These are phyloP conservation scores for Bilobella aurantiaca DNA, from an alignment of 1,140 invertebrate genomes.

Conservation along the genomic window DNA sequence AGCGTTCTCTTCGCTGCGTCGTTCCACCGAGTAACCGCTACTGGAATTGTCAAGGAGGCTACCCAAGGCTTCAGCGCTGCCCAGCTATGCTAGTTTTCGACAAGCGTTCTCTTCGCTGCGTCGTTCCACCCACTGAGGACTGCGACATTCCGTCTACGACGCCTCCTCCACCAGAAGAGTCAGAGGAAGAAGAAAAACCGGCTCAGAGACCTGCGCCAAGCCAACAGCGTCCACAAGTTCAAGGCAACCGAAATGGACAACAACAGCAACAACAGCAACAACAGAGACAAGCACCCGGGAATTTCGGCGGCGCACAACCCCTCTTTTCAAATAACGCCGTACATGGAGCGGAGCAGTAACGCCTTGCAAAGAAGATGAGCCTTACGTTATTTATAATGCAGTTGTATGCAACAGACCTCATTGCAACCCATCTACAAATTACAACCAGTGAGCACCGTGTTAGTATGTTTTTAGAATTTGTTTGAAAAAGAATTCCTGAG, in stretches of 20 bases:
- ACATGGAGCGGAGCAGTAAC: not conserved
- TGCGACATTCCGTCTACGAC: slow-evolving; percentile 71
- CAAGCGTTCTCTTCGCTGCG: slow-evolving; percentile 66
- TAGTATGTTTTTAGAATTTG: no score
- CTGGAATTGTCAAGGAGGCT: slow-evolving; percentile 87
- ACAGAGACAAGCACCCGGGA: not conserved
- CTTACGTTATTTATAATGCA: no score
- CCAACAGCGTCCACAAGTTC: slow-evolving; percentile 15
- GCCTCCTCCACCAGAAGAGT: slow-evolving; percentile 49
- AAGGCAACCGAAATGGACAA: slow-evolving; percentile 18
- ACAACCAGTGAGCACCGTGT: no score
- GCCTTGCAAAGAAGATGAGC: no score
- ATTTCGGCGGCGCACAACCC: not conserved
- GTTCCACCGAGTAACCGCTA: slow-evolving; percentile 78
- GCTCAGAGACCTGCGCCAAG: slow-evolving; percentile 3
- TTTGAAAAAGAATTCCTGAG: no score
- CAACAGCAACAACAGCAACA: slow-evolving; percentile 14
- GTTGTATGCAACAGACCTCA: no score
- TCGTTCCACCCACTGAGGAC: slow-evolving; percentile 76
- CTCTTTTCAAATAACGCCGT: not conserved
- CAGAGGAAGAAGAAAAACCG: slow-evolving; percentile 20
- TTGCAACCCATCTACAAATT: no score
- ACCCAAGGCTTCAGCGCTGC: slow-evolving; percentile 75
- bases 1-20: slow-evolving; percentile 67
- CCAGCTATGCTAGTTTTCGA: slow-evolving; percentile 84